These are phyloP conservation scores for Sphaeridia pumilis DNA, from an alignment of 2,888 invertebrate species.

Conservation along the genomic window DNA sequence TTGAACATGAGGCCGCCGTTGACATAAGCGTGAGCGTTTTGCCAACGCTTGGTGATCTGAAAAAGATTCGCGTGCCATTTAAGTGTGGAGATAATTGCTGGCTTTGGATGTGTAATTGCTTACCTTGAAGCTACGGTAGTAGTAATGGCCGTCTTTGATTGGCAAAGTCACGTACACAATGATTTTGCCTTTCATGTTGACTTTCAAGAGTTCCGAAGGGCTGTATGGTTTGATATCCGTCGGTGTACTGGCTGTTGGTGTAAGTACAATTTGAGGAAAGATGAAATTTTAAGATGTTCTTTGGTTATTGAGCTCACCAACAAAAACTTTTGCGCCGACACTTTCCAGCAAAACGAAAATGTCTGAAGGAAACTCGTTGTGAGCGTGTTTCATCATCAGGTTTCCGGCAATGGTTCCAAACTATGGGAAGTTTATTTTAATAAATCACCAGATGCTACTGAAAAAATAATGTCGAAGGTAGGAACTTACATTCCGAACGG, in stretches of 20 bases:
- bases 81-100: too few relatives aligned
- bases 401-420: conserved; percentile 59
- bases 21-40: conserved; percentile 65
- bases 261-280: not conserved
- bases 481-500: conserved; percentile 50
- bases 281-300: not conserved
- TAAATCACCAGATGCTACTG: too few relatives aligned
- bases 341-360: conserved; percentile 49
- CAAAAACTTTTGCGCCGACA: conserved; percentile 36
- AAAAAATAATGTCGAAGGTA: too few relatives aligned
- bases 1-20: conserved; percentile 61
- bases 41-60: conserved; percentile 61
- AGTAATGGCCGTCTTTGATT: conserved; percentile 40
- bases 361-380: conserved; percentile 59
- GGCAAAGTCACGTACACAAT: conserved; percentile 49
- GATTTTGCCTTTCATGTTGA: conserved; percentile 54
- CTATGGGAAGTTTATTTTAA: too few relatives aligned
- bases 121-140: conserved; percentile 58
- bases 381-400: conserved; percentile 53
- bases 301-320: conserved; percentile 30
- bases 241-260: not conserved
- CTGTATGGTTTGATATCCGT: conserved; percentile 10
- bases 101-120: not conserved
- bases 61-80: not conserved
- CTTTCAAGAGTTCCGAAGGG: conserved; percentile 48